Evolutionary conservation across 1,140 invertebrate genomes (phyloP).

Genomic region (Thaumatotibia leucotreta): DNA sequence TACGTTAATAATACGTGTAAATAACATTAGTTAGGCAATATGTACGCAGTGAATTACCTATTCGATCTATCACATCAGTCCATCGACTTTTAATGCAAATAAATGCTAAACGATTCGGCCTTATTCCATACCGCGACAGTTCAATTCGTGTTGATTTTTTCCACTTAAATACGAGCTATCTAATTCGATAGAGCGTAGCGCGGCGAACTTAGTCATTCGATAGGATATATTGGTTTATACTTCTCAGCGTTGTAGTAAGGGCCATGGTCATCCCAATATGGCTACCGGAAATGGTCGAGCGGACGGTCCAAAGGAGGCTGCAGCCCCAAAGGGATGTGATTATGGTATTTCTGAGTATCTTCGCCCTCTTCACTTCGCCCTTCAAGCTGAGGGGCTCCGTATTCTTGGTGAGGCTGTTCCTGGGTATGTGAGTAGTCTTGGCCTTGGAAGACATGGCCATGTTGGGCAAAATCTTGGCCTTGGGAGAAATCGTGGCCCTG

Average conservation of each 20-base stretch:
- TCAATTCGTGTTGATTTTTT: too few relatives aligned
- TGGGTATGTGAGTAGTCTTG: constrained; percentile 26
- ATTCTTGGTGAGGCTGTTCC: constrained; percentile 40
- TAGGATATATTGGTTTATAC: too few relatives aligned
- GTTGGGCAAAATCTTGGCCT: constrained; percentile 20
- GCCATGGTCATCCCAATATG: background rate
- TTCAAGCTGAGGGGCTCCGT: constrained; percentile 45
- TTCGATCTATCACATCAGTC: constrained; percentile 2
- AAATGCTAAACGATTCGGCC: background rate
- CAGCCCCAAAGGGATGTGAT: constrained; percentile 62
- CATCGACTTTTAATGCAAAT: constrained; percentile 1
- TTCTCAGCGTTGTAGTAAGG: constrained; percentile 13
- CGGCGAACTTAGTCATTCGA: too few relatives aligned
- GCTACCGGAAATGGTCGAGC: constrained; percentile 60
- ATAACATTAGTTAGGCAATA: constrained; percentile 9
- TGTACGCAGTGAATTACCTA: background rate
- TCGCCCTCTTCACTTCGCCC: constrained; percentile 31
- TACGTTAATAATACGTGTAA: constrained; percentile 3
- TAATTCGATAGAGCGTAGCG: too few relatives aligned
- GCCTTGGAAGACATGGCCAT: background rate
- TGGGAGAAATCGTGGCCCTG: constrained; percentile 26
- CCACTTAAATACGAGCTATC: too few relatives aligned
- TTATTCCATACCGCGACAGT: background rate
- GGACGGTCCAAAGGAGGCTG: constrained; percentile 62
- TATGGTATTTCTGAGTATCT: constrained; percentile 43